These are phyloP conservation scores for Temnopleurus reevesii DNA, from an alignment of 53 echinoderm and acorn worm species.

Conservation along the genomic window DNA sequence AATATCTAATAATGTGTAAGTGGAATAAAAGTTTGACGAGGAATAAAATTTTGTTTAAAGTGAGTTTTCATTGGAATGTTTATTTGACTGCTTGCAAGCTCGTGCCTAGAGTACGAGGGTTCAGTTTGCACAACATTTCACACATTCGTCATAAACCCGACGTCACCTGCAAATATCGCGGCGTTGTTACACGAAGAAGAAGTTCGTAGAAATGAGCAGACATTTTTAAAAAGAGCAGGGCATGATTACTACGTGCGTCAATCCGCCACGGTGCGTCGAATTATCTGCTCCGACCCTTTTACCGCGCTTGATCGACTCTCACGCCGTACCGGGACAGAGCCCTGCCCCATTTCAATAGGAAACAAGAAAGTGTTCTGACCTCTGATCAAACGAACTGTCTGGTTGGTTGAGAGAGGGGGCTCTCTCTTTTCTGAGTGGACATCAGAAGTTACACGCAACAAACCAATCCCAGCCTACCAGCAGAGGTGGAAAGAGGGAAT, in stretches of 20 bases:
- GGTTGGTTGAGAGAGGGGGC: slow-evolving; percentile 37
- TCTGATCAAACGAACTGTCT: slow-evolving; percentile 32
- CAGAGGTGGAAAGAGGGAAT: not conserved
- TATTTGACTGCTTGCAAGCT: too few relatives aligned
- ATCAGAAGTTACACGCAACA: slow-evolving; percentile 29
- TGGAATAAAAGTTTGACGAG: too few relatives aligned
- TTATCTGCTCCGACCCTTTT: slow-evolving; percentile 21
- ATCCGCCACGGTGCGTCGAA: slow-evolving; percentile 21
- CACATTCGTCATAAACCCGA: too few relatives aligned
- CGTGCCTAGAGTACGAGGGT: too few relatives aligned
- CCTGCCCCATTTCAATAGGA: slow-evolving; percentile 30
- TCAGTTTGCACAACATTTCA: too few relatives aligned
- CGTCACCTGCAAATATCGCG: too few relatives aligned
- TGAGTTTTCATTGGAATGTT: too few relatives aligned
- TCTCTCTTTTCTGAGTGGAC: slow-evolving; percentile 27
- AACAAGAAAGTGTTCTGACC: slow-evolving; percentile 40
- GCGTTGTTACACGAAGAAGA: not conserved
- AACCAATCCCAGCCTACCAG: slow-evolving; percentile 50
- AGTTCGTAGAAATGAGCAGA: not conserved
- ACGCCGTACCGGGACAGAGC: not conserved
- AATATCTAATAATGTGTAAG: too few relatives aligned
- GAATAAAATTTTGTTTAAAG: too few relatives aligned
- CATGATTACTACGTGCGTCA: too few relatives aligned
- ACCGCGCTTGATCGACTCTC: slow-evolving; percentile 15
- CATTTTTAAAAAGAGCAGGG: not conserved